Evolutionary conservation across 1,140 invertebrate genomes (phyloP).

Genomic region (Odontomachus brunneus): DNA sequence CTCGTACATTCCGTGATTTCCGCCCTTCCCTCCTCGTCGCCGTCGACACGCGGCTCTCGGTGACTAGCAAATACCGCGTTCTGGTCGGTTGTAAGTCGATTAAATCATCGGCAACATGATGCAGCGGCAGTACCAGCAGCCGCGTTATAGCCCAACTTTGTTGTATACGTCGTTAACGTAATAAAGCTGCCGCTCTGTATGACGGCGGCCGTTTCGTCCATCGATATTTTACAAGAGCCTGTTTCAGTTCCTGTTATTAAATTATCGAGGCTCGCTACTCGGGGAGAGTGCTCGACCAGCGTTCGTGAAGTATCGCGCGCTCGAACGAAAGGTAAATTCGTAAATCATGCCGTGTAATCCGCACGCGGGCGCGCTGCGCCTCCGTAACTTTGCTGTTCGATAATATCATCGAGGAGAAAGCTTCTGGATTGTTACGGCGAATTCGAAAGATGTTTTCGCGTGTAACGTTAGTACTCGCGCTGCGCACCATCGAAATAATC

Average conservation of each 20-base stretch:
- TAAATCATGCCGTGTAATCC: background rate
- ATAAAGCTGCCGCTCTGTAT: slow-evolving; percentile 24
- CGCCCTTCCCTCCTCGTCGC: background rate
- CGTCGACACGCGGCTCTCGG: background rate
- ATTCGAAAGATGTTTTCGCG: background rate
- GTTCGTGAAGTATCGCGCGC: slow-evolving; percentile 8
- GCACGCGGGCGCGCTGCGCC: background rate
- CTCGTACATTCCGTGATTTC: slow-evolving; percentile 21
- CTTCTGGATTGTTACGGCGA: background rate
- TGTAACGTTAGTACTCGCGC: too few species aligned
- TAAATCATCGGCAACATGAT: slow-evolving; percentile 40
- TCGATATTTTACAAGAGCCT: slow-evolving; percentile 22
- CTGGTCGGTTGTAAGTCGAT: slow-evolving; percentile 24
- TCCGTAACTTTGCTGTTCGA: background rate
- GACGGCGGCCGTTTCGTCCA: background rate
- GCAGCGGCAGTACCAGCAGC: background rate
- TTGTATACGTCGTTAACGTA: slow-evolving; percentile 19
- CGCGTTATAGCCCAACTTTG: slow-evolving; percentile 32
- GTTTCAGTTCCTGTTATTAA: slow-evolving; percentile 39
- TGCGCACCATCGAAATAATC: too few species aligned
- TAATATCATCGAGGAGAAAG: background rate
- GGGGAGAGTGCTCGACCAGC: background rate
- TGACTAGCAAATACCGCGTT: slow-evolving; percentile 11
- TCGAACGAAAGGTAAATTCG: slow-evolving; percentile 1
- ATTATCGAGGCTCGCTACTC: slow-evolving; percentile 21